phyloP scores from a whole-genome alignment of 92 coral and sea anemone genomes.

The Blastomussa wellsi region DNA sequence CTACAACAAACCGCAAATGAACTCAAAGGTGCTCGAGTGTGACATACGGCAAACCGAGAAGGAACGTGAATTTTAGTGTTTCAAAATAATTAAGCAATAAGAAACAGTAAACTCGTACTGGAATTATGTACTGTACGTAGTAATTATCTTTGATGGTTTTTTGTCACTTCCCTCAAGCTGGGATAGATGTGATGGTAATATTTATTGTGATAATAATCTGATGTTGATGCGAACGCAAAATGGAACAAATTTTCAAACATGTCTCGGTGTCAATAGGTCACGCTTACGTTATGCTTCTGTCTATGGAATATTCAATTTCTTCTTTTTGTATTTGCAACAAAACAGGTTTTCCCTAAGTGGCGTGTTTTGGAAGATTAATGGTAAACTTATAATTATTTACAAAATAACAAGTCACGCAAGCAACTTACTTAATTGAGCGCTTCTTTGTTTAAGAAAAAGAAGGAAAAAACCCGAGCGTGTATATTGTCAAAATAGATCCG shows the following conservation, averaged over 20 bases:
- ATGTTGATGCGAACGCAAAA: background rate
- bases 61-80: background rate
- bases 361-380: background rate
- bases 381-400: background rate
- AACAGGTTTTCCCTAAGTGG: background rate
- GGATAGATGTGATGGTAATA: background rate
- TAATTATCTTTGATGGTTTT: background rate
- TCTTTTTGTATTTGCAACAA: conserved; percentile 9
- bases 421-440: background rate
- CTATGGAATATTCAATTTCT: conserved; percentile 2
- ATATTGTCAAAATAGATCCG: background rate
- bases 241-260: conserved; percentile 12
- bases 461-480: background rate
- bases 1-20: conserved; percentile 55
- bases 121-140: background rate
- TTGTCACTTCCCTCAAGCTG: background rate
- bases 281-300: background rate
- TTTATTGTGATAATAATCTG: background rate
- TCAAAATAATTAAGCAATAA: background rate
- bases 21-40: conserved; percentile 56
- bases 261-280: conserved; percentile 16
- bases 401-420: background rate
- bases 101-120: background rate
- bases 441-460: background rate
- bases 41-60: background rate